These are phyloP conservation scores for Pseudotriccus pelzelni DNA, from an alignment of 2,797 vertebrate species.

Conservation along the genomic window DNA sequence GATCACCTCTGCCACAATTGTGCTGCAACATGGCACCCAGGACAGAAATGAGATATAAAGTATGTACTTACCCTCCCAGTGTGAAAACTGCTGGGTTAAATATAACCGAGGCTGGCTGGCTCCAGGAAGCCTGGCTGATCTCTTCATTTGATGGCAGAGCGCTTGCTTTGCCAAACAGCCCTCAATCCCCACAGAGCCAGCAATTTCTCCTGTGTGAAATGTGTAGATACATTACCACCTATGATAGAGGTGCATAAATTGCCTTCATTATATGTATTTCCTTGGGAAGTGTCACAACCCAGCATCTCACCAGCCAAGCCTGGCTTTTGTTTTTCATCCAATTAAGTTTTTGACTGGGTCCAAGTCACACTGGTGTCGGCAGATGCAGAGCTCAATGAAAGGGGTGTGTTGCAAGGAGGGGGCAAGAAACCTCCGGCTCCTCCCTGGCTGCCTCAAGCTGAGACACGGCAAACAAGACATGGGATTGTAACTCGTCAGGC, in stretches of 20 bases:
- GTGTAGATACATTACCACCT: not conserved
- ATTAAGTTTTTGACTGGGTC: not conserved
- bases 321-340: not conserved
- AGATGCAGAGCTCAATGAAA: not conserved
- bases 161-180: slow-evolving; percentile 24
- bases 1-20: slow-evolving; percentile 44
- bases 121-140: not conserved
- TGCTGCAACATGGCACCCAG: not conserved
- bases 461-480: not conserved
- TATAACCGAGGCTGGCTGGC: not conserved
- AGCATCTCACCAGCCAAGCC: not conserved
- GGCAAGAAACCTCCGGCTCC: not conserved
- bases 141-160: slow-evolving; percentile 39
- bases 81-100: slow-evolving; percentile 46
- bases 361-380: not conserved
- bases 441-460: not conserved
- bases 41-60: slow-evolving; percentile 23
- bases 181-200: not conserved
- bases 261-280: not conserved
- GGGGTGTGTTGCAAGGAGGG: not conserved
- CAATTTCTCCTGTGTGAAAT: not conserved
- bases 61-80: slow-evolving; percentile 9
- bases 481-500: not conserved
- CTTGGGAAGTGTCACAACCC: not conserved
- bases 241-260: not conserved